phyloP scores from a whole-genome alignment of 2,113 vertebrate species.

The Macrotis lagotis region DNA sequence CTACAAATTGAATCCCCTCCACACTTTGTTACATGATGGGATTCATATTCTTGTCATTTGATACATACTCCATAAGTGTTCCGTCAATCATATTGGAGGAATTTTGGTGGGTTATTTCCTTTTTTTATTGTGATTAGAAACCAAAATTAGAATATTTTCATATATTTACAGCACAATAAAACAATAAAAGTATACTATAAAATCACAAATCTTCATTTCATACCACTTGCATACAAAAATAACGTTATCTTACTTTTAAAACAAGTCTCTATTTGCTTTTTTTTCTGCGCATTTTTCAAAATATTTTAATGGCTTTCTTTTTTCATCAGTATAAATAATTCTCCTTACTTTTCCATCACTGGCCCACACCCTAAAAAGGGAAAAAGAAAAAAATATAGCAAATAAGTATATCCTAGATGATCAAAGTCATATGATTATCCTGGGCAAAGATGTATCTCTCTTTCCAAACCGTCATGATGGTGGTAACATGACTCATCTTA shows the following conservation, averaged over 20 bases:
- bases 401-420: not conserved
- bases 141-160: not conserved
- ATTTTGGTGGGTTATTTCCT: not conserved
- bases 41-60: not conserved
- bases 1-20: not conserved
- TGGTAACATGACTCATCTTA: no score
- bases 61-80: no score
- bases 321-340: not conserved
- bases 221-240: not conserved
- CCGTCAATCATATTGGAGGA: not conserved
- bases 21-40: not conserved
- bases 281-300: not conserved
- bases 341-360: not conserved
- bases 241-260: not conserved
- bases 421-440: not conserved
- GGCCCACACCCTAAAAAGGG: not conserved
- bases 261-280: not conserved
- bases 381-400: not conserved
- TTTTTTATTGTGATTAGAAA: not conserved
- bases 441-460: not conserved
- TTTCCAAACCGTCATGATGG: not conserved
- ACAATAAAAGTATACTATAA: no score
- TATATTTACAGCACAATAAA: no score
- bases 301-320: not conserved
- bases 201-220: no score